Conservation (phyloP, 2,888 invertebrate genomes). For the Schizaphis graminum region DNA sequence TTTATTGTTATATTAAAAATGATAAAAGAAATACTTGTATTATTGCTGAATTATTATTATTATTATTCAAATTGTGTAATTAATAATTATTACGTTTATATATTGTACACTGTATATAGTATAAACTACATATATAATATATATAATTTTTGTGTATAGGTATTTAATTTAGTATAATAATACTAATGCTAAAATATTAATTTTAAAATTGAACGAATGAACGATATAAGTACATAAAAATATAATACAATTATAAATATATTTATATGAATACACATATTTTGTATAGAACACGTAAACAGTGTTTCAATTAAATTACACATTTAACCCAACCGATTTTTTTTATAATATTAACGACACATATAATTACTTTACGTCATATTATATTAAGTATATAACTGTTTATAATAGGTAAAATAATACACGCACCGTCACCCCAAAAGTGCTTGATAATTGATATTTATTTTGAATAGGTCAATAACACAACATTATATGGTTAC, state of each 20-base stretch:
- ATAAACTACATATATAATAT: background rate
- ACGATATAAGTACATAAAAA: too few relatives aligned
- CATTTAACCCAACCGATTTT: background rate
- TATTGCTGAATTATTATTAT: background rate
- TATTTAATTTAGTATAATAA: background rate
- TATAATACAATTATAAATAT: background rate
- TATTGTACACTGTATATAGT: too few relatives aligned
- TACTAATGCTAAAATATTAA: too few relatives aligned
- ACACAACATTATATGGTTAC: background rate
- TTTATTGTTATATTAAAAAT: background rate
- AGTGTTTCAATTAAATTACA: background rate
- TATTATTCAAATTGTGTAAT: background rate
- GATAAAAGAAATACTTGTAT: background rate
- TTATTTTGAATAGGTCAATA: constrained; percentile 34
- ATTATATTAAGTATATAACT: background rate
- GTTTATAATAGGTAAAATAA: background rate
- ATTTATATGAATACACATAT: background rate
- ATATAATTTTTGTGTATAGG: background rate
- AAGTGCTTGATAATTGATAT: background rate
- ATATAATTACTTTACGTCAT: background rate
- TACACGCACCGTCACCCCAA: background rate
- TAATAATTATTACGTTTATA: background rate
- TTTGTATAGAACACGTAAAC: background rate
- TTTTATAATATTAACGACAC: background rate
- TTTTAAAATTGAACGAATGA: too few relatives aligned